Base-by-base conservation (phyloP, 1,140 invertebrate genomes). In the Cotesia chilonis region DNA sequence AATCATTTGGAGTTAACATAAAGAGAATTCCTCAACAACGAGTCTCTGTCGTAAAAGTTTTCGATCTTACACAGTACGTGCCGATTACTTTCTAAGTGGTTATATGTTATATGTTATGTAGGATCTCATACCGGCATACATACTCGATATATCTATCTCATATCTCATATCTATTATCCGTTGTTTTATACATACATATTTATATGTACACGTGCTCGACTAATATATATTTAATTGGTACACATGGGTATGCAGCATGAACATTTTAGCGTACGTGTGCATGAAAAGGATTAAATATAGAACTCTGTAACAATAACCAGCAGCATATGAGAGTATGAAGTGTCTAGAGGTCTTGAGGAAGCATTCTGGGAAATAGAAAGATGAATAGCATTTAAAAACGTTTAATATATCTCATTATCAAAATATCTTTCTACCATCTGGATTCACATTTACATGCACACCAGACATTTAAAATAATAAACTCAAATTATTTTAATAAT, bases 271-370 rank as follows among this genome's bases (percentile, higher is more conserved):
- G 4, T 60, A 36, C 28, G 59, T 60, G 20, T 60, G 59, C 12
- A 20, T 20, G 20, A 60, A 35, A 20, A 20, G 36, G 5, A 55
- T 71, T 71, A 71, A 71, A 72, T 72, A 67, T 72, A 72, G 70
- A 72, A 66, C 28, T 28, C 67, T 72, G 70, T 59, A 72, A 72
- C 70, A 72, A 72, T 72, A 72, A 72, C 64, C 70, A 72, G 55
- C 36, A 66, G 35, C 37, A 57, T n/a, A 14, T 55, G 64, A 67
- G 37, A 67, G 36, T 64, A 20, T 36, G 59, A 60, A 60, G 64
- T 6, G 47, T 14, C 17, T 55, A 17, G 5, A 20, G 12, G 47
- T 38, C 47, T 52, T 51, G 41, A 52, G 64, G n/a, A 28, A 41
- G 59, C 69, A 52, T 63, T 63, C 37, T 38, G 41, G 41, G 69